These are phyloP conservation scores for Dufourea novaeangliae DNA, from an alignment of 1,140 invertebrate genomes.

Conservation along the genomic window DNA sequence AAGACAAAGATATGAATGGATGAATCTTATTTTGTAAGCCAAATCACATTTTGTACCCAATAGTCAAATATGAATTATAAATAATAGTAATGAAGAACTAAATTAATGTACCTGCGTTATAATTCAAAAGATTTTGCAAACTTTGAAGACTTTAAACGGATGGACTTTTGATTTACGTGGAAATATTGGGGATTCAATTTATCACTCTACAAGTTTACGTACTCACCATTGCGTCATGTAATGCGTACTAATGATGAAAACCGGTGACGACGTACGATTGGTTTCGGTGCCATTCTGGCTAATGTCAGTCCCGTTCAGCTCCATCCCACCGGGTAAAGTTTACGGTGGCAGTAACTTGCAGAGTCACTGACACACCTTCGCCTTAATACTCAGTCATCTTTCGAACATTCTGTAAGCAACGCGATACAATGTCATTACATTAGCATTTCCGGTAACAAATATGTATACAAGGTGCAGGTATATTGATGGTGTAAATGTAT, in stretches of 20 bases:
- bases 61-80: no score
- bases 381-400: constrained; percentile 67
- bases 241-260: constrained; percentile 85
- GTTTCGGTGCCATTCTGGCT: constrained; percentile 74
- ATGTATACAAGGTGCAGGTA: no score
- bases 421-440: background rate
- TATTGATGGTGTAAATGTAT: no score
- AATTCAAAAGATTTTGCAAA: no score
- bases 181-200: background rate
- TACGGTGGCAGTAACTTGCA: constrained; percentile 50
- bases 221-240: constrained; percentile 87
- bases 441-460: background rate
- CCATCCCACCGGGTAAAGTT: constrained; percentile 65
- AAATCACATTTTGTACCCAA: no score
- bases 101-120: no score
- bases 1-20: no score
- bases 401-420: constrained; percentile 66
- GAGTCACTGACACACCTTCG: constrained; percentile 58
- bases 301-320: constrained; percentile 73
- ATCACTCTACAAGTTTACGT: background rate
- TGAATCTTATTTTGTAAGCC: no score
- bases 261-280: constrained; percentile 83
- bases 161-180: no score
- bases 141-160: no score
- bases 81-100: no score